phyloP scores from a whole-genome alignment of 1,140 invertebrate genomes.

The Daktulosphaira vitifoliae region DNA sequence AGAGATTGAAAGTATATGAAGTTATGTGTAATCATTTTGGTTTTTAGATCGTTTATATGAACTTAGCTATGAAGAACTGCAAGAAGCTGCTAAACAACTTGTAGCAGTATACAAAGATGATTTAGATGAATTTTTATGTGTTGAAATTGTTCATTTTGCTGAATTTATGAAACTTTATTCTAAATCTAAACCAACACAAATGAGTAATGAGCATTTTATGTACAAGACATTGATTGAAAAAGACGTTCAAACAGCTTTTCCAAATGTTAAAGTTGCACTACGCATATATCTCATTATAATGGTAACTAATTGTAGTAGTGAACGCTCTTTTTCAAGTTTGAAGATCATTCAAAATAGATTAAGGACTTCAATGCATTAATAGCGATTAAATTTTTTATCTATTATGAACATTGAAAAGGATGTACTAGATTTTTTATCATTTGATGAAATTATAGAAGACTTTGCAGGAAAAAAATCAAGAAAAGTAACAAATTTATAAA shows the following conservation, averaged over 20 bases:
- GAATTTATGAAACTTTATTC: constrained; percentile 13
- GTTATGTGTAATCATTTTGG: too few species aligned
- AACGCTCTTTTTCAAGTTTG: constrained; percentile 3
- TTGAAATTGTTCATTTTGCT: neutral
- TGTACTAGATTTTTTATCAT: neutral
- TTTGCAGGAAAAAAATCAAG: constrained; percentile 3
- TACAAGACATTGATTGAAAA: constrained; percentile 10
- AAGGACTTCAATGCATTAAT: neutral
- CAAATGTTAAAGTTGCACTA: neutral
- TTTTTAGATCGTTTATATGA: too few species aligned
- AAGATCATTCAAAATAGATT: constrained; percentile 8
- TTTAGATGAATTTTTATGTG: neutral
- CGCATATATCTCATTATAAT: neutral
- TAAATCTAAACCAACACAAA: neutral
- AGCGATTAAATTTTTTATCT: constrained; percentile 9
- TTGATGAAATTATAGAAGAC: constrained; percentile 8
- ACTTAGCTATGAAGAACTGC: neutral
- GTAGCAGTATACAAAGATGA: neutral
- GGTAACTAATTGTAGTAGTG: neutral
- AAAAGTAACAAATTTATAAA: neutral
- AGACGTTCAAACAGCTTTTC: neutral
- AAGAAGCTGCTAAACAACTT: neutral
- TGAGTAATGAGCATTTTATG: constrained; percentile 13
- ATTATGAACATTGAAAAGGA: constrained; percentile 8
- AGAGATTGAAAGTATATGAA: too few species aligned